A percentile compares a stretch with the other conserved stretches of the same genome.
phyloP scores from a whole-genome alignment of 2,888 invertebrate genomes.

The Pachymerium ferrugineum region DNA sequence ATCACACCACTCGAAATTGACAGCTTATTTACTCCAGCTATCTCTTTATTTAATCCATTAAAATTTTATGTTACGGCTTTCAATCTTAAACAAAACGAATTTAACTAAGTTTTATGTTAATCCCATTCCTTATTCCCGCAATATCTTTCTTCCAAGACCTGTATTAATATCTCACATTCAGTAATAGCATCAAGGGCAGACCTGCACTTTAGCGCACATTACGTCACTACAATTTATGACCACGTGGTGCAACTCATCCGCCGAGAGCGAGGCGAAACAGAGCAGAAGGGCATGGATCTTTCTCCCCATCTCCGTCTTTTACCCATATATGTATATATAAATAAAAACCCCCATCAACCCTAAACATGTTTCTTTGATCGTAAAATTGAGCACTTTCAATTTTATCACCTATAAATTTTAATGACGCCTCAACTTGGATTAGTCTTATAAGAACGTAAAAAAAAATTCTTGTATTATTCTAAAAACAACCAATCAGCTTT shows the following conservation, averaged over 20 bases:
- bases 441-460: background rate
- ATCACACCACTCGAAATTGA: too few species aligned
- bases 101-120: too few species aligned
- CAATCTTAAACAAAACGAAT: too few species aligned
- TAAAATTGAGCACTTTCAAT: constrained; percentile 5
- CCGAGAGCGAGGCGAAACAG: background rate
- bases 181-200: background rate
- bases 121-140: too few species aligned
- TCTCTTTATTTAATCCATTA: too few species aligned
- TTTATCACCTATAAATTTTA: constrained; percentile 21
- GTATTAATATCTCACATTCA: too few species aligned
- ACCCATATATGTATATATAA: background rate
- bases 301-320: background rate
- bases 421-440: background rate
- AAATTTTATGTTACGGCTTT: too few species aligned
- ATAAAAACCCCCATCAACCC: constrained; percentile 17
- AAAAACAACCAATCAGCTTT: background rate
- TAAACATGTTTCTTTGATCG: background rate
- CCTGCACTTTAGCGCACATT: background rate
- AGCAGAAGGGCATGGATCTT: background rate
- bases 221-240: constrained; percentile 1
- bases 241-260: constrained; percentile 3
- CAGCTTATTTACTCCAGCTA: too few species aligned
- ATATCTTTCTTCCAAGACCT: too few species aligned
- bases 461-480: background rate